Evolutionary conservation across 2,888 invertebrate genomes (phyloP), one percentile per base, ranked within the genome.

Genomic region (Mesochorus sp.): DNA sequence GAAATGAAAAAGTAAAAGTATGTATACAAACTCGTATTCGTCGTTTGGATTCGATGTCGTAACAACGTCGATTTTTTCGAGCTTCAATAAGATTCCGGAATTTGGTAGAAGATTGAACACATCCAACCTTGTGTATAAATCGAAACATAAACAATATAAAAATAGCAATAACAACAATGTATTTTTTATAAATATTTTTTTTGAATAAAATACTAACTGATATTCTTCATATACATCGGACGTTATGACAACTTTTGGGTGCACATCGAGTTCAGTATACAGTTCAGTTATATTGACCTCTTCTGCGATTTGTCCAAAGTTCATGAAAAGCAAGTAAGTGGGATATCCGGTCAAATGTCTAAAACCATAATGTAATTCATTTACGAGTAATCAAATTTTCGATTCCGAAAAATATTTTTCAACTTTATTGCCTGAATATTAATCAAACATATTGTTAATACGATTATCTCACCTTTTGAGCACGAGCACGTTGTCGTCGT

Each of bases 401-500:
- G 34, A 5, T 34, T 34, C 1, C n/a, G 1, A n/a, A 34, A 6
- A 24, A 19, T 28, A n/a, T 31, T 37, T 1, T n/a, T n/a, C n/a
- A n/a, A 28, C 37, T n/a, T 49, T 37, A 17, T 1, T 31, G 17
- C 42, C 26, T 1, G 39, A 66, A 14, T 26, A 19, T n/a, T 8
- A 24, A 51, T 21, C 26, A 42, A 31, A 37, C n/a, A 42, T 37
- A 62, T 10, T 3, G 21, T 2, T 19, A 21, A 5, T n/a, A 42
- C 3, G 10, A 12, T 6, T 6, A 0, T 42, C 55, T 12, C 10
- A 88, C 88, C 88, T 86, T 80, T 80, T 86, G 6, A 88, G 59
- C 17, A 87, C 64, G 12, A 88, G 78, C 14, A 88, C 72, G 1
- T 62, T 76, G 47, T 85, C 80, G 37, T 85, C 66, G 72, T 88